Base-by-base conservation (phyloP, 2,888 invertebrate species). In the Anthophora plumipes region DNA sequence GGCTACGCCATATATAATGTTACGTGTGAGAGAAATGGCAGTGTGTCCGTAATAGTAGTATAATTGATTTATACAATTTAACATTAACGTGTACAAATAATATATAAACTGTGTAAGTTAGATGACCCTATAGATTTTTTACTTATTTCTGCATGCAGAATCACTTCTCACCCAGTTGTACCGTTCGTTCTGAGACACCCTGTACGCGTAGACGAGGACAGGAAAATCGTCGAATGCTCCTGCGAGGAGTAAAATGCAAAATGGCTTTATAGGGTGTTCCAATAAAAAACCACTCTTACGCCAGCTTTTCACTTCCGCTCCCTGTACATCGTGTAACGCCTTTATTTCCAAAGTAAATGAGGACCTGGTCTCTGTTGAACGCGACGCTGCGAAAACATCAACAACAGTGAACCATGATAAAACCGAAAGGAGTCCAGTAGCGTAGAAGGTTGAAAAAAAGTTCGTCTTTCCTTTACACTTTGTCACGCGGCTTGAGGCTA, bases 321-420 rank as follows among this genome's bases (percentile, higher is more conserved):
- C 43, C 64, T 14, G 25, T 60, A 31, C 31, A 31, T 4, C 31
- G 31, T 31, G 77, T 78, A 84, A 82, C 83, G 68, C 73, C 82
- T 88, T 87, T 81, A 82, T 86, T 87, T 81, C 76, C 80, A 86
- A 86, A 86, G 85, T 83, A 84, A 89, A 87, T 76, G 86, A 87
- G 79, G 69, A 74, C 57, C 71, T 57, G 48, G 50, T 71, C 75
- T 57, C 43, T 66, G 60, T 52, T 79, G 83, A 80, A 78, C 72
- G 77, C 79, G 76, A 37, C 61, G 80, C 50, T 77, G 79, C 69
- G 77, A 88, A 86, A 86, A 85, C 79, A 83, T 79, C 85, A 85
- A 84, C 85, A 81, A 43, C 50, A 41, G 64, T 60, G 60, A 50
- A 4, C 31, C 41, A 60, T 59, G 81, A 80, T 76, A 75, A 79